Evolutionary conservation across 1,140 invertebrate genomes (phyloP), one percentile per base, ranked within the genome.

Genomic region (Drosophila santomea): DNA sequence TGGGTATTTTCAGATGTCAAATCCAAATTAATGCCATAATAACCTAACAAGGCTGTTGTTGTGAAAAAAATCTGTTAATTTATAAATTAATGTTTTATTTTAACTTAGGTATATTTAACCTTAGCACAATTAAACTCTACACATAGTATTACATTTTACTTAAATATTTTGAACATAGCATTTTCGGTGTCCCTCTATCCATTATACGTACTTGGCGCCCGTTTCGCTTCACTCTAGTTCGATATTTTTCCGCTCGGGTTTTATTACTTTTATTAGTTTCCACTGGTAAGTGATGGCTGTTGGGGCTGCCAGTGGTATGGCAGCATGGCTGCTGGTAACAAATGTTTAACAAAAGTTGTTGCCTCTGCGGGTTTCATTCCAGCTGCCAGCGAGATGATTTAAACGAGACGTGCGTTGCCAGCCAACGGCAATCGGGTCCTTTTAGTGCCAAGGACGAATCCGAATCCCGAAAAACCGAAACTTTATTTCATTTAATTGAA

Each of bases 401-500:
- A 80, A 78, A 60, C 64, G 75, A 69, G 80, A 74, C 64, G 76
- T 86, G 81, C 79, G 78, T 67, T 85, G 51, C 64, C 52, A 72
- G 74, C 66, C 66, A 47, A 43, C 44, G 55, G 57, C 55, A 43
- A 71, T 58, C 38, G 45, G 44, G 48, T 58, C 52, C 51, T 69
- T 28, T 28, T 48, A 59, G 55, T 20, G 58, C 63, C 83, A 86
- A 88, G 74, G 74, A 82, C 82, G 56, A 51, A 60, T 72, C 56
- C 82, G 56, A 51, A 60, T 72, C 56, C 63, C 60, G 32, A 10
- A 74, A 68, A 71, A 44, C 60, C 39, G 39, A 84, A 88, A 89
- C 76, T 88, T 88, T 88, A 77, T 89, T 84, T 71, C 73, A 84
- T 89, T 89, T 89, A 89, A 89, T 89, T 89, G 84, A 89, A 89